Base-by-base conservation (phyloP, 2,888 invertebrate genomes). In the Philopedon plagiatum region DNA sequence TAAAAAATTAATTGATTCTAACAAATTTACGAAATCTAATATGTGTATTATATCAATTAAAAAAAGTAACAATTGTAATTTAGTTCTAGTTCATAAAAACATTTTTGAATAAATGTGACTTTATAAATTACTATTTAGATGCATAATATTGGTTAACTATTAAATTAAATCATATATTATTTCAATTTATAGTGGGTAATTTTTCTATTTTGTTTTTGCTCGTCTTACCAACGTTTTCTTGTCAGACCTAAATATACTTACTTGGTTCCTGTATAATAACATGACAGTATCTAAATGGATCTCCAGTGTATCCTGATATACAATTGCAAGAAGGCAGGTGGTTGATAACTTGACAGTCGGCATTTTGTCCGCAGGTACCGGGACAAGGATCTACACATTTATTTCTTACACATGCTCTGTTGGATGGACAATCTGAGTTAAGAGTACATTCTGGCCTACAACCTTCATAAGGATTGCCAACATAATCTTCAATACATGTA, bases 311-410 rank as follows among this genome's bases (percentile, higher is more conserved):
- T 23, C 92, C 92, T 69, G 86, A 83, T n/a, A 89, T 85, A 81
- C 94, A 95, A 71, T 87, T 90, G 81, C 94, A 91, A 29, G 88
- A 86, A 69, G 92, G 91, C 79, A 93, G 81, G 85, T 93, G 92
- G 79, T 92, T 93, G 9, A 92, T 87, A 19, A 93, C 92, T 73
- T 88, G 87, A 82, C 94, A 94, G 74, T 91, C 89, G 4, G 93
- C 91, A 81, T 93, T 92, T 75, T 89, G 86, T 37, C 93, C 94
- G 82, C 94, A 94, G 19, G 90, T 90, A 67, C 93, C 93, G 0
- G 92, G 91, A 79, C 94, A 94, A 19, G 94, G 93, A 85, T 94
- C 91, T 79, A 88, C 87, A 81, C 94, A 94, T 86, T 92, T 92
- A 76, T 91, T 91, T 77, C 89, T 89, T 9, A 92, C 86, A 80